Percentiles rank a stretch among this genome's conserved stretches.
Conservation (phyloP, 2,797 vertebrate species). For the Melanotaenia pygmaea region DNA sequence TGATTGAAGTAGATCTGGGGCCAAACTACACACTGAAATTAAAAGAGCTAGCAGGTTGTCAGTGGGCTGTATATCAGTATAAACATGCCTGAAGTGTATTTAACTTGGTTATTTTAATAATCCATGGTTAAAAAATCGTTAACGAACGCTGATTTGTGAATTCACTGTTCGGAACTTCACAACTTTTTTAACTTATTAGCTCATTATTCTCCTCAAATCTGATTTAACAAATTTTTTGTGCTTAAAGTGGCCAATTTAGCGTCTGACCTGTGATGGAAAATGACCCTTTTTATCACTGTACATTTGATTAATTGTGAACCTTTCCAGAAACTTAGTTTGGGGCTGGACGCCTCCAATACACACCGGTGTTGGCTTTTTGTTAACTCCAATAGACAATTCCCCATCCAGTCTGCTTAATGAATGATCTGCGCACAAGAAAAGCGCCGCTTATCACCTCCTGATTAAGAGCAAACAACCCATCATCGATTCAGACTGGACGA, state of each 20-base stretch:
- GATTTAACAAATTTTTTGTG: too few relatives aligned
- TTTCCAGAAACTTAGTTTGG: background rate
- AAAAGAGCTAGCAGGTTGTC: background rate
- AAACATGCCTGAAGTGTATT: too few relatives aligned
- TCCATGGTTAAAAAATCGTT: too few relatives aligned
- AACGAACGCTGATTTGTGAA: too few relatives aligned
- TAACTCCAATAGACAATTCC: conserved; percentile 57
- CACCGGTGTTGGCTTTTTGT: conserved; percentile 15
- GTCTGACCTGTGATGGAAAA: background rate
- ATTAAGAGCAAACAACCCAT: conserved; percentile 82
- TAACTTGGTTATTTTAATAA: too few relatives aligned
- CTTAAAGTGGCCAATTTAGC: too few relatives aligned
- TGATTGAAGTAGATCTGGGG: background rate
- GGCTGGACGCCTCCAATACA: conserved; percentile 64
- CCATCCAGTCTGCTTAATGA: conserved; percentile 75
- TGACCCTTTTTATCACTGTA: background rate
- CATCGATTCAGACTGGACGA: conserved; percentile 70
- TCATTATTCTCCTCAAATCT: too few relatives aligned
- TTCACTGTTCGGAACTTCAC: too few relatives aligned
- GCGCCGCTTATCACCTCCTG: conserved; percentile 80
- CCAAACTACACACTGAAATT: background rate
- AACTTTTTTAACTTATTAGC: too few relatives aligned
- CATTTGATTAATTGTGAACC: background rate
- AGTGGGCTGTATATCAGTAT: background rate
- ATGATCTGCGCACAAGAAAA: conserved; percentile 71